These are phyloP conservation scores for Castor canadensis DNA, from an alignment of 2,113 vertebrate species.

Conservation along the genomic window DNA sequence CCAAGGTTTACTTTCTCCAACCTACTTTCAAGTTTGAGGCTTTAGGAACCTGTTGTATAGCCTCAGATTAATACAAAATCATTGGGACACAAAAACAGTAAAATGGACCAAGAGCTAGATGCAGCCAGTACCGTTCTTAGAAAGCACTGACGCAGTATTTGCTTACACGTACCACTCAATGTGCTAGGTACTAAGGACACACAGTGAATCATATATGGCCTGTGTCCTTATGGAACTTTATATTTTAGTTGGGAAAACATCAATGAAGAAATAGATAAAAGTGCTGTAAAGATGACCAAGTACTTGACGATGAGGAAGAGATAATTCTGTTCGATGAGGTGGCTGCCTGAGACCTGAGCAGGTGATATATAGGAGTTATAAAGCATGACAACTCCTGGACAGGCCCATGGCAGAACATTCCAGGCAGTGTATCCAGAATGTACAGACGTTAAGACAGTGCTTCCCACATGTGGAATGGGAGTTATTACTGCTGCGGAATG, in stretches of 20 bases:
- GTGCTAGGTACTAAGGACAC: not conserved
- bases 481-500: not conserved
- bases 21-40: not conserved
- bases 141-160: not conserved
- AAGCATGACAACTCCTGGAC: not conserved
- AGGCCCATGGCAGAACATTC: not conserved
- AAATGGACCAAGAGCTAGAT: not conserved
- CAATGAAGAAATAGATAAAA: not conserved
- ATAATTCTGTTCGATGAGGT: not conserved
- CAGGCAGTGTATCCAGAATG: not conserved
- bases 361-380: not conserved
- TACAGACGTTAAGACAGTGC: not conserved
- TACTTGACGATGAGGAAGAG: not conserved
- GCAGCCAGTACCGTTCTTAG: not conserved
- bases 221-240: not conserved
- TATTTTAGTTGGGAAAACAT: not conserved
- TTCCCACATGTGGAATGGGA: not conserved
- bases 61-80: not conserved
- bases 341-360: not conserved
- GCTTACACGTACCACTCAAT: not conserved
- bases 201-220: not conserved
- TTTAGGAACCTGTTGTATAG: not conserved
- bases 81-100: not conserved
- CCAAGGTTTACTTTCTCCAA: slow-evolving; percentile 5
- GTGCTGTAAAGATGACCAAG: not conserved